Base-by-base conservation (phyloP, 1,140 invertebrate genomes). In the Sinella curviseta region DNA sequence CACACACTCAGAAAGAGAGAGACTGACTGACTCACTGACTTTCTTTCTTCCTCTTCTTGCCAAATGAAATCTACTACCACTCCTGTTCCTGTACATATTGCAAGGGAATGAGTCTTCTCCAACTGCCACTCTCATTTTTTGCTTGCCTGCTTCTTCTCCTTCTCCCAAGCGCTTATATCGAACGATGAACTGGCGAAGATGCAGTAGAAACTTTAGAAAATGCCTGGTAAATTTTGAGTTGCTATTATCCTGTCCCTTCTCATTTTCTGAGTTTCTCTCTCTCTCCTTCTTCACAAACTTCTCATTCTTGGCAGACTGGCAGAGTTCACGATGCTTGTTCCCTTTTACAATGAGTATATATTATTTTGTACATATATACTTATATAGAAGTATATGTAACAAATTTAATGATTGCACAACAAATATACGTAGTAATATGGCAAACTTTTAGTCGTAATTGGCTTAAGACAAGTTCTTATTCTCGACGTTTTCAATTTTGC, bases 51-150 rank as follows among this genome's bases (percentile, higher is more conserved):
- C 24, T 60, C 39, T 8, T 48, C 39, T 60, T 60, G 57, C 57
- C 57, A 60, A 60, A 60, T 60, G 57, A 12, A 60, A 60, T 60
- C 57, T 60, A 60, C 24, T 48, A n/a, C 8, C 39, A 48, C 39
- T 48, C 8, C 8, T 8, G 39, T 20, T 12, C 39, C 39, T 48
- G 20, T 48, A 12, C 39, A 48, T 26, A 14, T 60, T 60, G 8
- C 14, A 60, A 60, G 12, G 3, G 57, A 17, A 26, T 14, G 24
- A 14, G 57, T 17, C 24, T 60, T n/a, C 57, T 60, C 8, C 57
- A 14, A n/a, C 24, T 60, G 57, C 3, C 24, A 60, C 57, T 60
- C 24, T 60, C 24, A 48, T 48, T 48, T 48, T 48, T 48, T 48
- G 20, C 39, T 48, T 48, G n/a, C n/a, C n/a, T n/a, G n/a, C n/a